phyloP scores from a whole-genome alignment of 2,888 invertebrate genomes.

The Malthinus flaveolus region DNA sequence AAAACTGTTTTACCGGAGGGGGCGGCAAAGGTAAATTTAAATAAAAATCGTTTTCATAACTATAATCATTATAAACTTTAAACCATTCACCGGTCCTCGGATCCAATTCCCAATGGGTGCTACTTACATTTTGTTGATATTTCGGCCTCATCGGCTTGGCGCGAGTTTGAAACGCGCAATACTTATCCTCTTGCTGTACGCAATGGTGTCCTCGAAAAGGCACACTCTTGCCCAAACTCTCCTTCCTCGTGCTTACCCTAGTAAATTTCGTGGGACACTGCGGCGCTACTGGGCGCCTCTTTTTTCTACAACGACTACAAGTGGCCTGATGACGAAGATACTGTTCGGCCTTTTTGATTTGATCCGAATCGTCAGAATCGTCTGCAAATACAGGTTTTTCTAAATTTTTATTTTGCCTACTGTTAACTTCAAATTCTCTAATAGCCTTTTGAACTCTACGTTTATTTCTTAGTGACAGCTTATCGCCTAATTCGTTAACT shows the following conservation, averaged over 20 bases:
- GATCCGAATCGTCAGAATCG: conserved; percentile 11
- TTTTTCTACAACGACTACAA: background rate
- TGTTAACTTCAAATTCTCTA: conserved; percentile 49
- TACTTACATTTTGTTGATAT: background rate
- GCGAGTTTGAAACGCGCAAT: background rate
- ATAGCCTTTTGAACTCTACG: conserved; percentile 49
- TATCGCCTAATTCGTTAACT: conserved; percentile 50
- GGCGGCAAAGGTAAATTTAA: background rate
- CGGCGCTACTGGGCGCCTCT: background rate
- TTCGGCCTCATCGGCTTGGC: background rate
- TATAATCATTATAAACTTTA: conserved; percentile 34
- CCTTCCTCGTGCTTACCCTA: conserved; percentile 25
- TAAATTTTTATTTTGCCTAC: conserved; percentile 48
- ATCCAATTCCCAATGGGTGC: conserved; percentile 41
- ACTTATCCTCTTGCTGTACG: background rate
- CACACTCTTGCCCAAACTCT: background rate
- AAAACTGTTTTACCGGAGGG: background rate
- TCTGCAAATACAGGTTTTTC: conserved; percentile 44
- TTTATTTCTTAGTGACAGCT: conserved; percentile 47
- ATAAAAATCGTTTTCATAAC: conserved; percentile 2
- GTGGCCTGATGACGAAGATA: background rate
- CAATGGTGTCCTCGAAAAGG: background rate
- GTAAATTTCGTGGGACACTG: background rate
- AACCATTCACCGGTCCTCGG: conserved; percentile 44
- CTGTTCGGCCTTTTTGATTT: background rate